A percentile compares a stretch with the other conserved stretches of the same genome.
phyloP scores from a whole-genome alignment of 2,113 vertebrate genomes.

The Columbina picui region DNA sequence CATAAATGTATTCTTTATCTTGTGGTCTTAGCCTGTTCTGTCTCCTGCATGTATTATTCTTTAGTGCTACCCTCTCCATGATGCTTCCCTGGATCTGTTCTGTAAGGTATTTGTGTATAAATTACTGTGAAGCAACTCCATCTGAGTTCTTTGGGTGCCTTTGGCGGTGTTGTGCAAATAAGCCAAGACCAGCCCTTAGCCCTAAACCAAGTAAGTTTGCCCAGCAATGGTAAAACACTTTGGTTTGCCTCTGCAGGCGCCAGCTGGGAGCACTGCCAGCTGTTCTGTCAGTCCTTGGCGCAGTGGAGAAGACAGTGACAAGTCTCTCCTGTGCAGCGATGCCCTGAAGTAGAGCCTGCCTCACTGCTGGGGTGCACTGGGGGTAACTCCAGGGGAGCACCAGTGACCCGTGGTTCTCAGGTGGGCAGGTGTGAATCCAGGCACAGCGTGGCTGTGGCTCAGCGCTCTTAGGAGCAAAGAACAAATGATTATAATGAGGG shows the following conservation, averaged over 20 bases:
- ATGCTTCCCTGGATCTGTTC: neutral
- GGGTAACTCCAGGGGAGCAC: neutral
- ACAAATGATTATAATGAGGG: neutral
- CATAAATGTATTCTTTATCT: rapidly evolving
- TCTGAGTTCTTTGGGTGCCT: neutral
- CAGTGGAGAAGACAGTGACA: neutral
- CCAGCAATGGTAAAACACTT: neutral
- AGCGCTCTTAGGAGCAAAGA: neutral
- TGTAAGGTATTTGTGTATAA: neutral
- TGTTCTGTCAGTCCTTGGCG: rapidly evolving
- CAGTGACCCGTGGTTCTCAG: neutral
- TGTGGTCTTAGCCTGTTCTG: neutral
- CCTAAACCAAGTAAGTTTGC: neutral
- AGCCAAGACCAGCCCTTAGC: neutral
- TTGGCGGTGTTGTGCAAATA: neutral
- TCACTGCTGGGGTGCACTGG: rapidly evolving
- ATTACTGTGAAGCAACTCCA: neutral
- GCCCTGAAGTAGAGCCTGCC: neutral
- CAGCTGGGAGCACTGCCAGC: rapidly evolving
- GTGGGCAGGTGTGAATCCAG: rapidly evolving
- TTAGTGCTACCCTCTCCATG: neutral
- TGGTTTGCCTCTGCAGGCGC: neutral
- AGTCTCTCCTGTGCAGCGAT: rapidly evolving
- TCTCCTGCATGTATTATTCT: neutral
- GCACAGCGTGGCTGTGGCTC: neutral